Evolutionary conservation across 1,140 invertebrate species (phyloP).

Genomic region (Drosophila arawakana): DNA sequence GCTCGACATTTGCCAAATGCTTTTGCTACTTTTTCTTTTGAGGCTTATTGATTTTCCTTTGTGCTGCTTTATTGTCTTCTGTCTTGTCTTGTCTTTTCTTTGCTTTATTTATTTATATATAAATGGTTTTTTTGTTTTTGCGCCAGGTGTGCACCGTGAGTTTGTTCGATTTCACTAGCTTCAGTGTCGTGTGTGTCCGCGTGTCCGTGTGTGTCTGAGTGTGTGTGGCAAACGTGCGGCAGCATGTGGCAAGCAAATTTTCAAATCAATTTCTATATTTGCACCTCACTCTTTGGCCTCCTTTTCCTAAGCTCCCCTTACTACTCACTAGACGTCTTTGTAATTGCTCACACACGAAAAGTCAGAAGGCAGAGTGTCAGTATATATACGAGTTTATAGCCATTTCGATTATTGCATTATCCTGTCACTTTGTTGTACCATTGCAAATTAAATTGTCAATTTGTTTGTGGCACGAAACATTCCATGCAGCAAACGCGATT

Average conservation of each 20-base stretch:
- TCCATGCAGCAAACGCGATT: conserved; percentile 40
- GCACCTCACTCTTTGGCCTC: background rate
- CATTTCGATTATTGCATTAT: conserved; percentile 72
- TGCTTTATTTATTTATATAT: conserved; percentile 19
- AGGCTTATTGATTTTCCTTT: conserved; percentile 72
- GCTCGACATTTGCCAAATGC: conserved; percentile 50
- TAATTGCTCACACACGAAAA: conserved; percentile 18
- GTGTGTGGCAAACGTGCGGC: background rate
- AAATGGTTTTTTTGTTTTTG: conserved; percentile 27
- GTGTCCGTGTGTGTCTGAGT: background rate
- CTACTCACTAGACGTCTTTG: background rate
- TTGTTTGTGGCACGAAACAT: conserved; percentile 50
- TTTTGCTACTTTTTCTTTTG: conserved; percentile 54
- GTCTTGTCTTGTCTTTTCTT: conserved; percentile 17
- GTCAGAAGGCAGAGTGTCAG: conserved; percentile 46
- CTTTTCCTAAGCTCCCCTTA: background rate
- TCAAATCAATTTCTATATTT: conserved; percentile 44
- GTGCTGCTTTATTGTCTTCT: conserved; percentile 25
- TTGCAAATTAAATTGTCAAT: conserved; percentile 78
- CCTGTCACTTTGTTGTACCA: conserved; percentile 64
- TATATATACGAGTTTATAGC: conserved; percentile 51
- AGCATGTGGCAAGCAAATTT: conserved; percentile 28
- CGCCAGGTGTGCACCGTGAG: conserved; percentile 42
- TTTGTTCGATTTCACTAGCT: conserved; percentile 6
- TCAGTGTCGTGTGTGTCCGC: conserved; percentile 39